Percentiles rank a stretch among this genome's conserved stretches.
phyloP scores from a whole-genome alignment of 1,140 invertebrate genomes.

The Trissolcus basalis region DNA sequence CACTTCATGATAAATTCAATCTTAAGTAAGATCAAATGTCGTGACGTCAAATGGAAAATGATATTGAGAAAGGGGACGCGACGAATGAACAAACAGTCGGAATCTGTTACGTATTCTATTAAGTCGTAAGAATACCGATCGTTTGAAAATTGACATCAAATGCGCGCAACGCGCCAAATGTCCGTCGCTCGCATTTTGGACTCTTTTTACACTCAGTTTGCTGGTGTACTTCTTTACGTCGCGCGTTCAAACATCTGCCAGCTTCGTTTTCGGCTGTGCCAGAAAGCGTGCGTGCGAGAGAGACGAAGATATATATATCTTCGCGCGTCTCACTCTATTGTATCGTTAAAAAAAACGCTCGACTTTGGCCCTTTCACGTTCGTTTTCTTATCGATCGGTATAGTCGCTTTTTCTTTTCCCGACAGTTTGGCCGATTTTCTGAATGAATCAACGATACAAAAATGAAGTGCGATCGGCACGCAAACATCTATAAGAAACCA shows the following conservation, averaged over 20 bases:
- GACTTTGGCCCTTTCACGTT: conserved; percentile 33
- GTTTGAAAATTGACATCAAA: conserved; percentile 34
- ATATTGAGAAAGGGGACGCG: not conserved
- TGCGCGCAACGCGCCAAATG: conserved; percentile 14
- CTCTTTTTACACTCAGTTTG: conserved; percentile 7
- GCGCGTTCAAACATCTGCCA: conserved; percentile 14
- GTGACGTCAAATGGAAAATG: not conserved
- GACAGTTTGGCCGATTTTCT: conserved; percentile 13
- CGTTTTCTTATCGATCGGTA: conserved; percentile 33
- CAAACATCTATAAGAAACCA: conserved; percentile 25
- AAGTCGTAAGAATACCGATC: conserved; percentile 19
- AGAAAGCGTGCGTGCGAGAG: not conserved
- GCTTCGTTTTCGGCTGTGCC: conserved; percentile 3
- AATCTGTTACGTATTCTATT: conserved; percentile 21
- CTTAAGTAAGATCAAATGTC: too few species aligned
- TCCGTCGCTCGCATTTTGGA: conserved; percentile 13
- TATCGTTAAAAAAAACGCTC: conserved; percentile 5
- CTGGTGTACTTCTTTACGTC: conserved; percentile 3
- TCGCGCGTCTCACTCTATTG: too few species aligned
- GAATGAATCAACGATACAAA: conserved; percentile 45
- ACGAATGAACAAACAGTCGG: not conserved
- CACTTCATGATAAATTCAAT: too few species aligned
- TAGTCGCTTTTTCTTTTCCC: conserved; percentile 20
- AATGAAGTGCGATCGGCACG: conserved; percentile 32
- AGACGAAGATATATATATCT: too few species aligned